Evolutionary conservation across 64 coral and sea anemone species (phyloP).

Genomic region (Dendronephthya gigantea): DNA sequence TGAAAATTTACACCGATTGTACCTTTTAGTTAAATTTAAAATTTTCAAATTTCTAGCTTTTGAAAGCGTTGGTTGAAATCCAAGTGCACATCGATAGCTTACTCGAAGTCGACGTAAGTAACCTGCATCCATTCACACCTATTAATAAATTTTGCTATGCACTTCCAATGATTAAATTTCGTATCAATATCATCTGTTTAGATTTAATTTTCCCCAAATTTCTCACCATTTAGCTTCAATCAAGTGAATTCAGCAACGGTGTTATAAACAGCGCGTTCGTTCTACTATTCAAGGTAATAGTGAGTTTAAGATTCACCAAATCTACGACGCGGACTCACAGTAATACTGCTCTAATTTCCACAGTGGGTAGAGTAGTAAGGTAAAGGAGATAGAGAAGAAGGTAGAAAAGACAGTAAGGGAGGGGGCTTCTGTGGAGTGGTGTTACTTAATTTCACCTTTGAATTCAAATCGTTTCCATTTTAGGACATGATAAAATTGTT

Average conservation of each 20-base stretch:
- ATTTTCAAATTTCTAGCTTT: constrained; percentile 39
- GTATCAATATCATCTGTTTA: too few species aligned
- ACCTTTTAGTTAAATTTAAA: too few species aligned
- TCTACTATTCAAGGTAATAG: constrained; percentile 67
- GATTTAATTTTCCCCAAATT: too few species aligned
- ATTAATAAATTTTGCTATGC: background rate
- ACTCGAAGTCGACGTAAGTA: constrained; percentile 83
- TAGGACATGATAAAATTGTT: constrained; percentile 90
- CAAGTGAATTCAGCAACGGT: constrained; percentile 82
- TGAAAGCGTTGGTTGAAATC: constrained; percentile 71
- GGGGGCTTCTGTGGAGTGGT: constrained; percentile 77
- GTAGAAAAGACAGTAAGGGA: too few species aligned
- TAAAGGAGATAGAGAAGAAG: too few species aligned
- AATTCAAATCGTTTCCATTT: background rate
- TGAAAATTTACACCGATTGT: too few species aligned
- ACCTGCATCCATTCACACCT: background rate
- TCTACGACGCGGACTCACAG: too few species aligned
- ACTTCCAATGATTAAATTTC: too few species aligned
- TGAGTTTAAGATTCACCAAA: background rate
- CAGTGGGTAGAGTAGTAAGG: too few species aligned
- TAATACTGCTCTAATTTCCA: too few species aligned
- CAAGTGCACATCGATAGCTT: constrained; percentile 80
- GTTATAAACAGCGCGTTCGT: constrained; percentile 98
- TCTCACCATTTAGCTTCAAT: constrained; percentile 50
- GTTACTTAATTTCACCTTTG: constrained; percentile 74